Conservation (phyloP, 1,140 invertebrate species). For the Danaus melanippus region DNA sequence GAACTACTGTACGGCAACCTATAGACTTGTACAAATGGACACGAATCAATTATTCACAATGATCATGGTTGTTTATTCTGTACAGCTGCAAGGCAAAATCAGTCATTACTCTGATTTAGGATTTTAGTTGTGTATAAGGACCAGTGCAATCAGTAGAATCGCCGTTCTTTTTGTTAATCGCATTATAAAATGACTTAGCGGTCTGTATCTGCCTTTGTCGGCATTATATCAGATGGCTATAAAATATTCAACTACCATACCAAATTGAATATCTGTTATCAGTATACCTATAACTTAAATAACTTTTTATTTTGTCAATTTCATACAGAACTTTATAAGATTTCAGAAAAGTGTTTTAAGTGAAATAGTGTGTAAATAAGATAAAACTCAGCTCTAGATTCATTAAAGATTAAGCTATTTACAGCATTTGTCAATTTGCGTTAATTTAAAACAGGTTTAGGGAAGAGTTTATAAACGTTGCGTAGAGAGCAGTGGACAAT, state of each 20-base stretch:
- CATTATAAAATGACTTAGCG: slow-evolving; percentile 61
- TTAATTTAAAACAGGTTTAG: slow-evolving; percentile 32
- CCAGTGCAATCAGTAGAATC: slow-evolving; percentile 47
- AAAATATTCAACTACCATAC: slow-evolving; percentile 28
- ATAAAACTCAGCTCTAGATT: neutral
- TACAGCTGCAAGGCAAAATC: slow-evolving; percentile 24
- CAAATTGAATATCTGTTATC: slow-evolving; percentile 20
- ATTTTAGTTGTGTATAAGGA: slow-evolving; percentile 47
- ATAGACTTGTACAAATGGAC: slow-evolving; percentile 42
- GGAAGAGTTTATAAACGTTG: slow-evolving; percentile 25
- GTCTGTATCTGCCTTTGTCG: slow-evolving; percentile 50
- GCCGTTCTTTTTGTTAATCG: slow-evolving; percentile 64
- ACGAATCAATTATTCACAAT: slow-evolving; percentile 39
- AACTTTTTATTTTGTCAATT: slow-evolving; percentile 18
- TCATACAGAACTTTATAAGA: slow-evolving; percentile 8
- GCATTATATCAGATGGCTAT: slow-evolving; percentile 40
- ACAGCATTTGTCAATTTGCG: slow-evolving; percentile 18
- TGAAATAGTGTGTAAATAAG: slow-evolving; percentile 2
- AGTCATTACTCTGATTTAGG: slow-evolving; percentile 38
- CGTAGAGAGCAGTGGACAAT: slow-evolving; percentile 31
- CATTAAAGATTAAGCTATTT: slow-evolving; percentile 15
- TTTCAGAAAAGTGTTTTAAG: neutral
- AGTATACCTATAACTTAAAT: slow-evolving; percentile 13
- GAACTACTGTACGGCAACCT: slow-evolving; percentile 45
- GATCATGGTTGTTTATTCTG: slow-evolving; percentile 15